Conservation (phyloP, 2,888 invertebrate genomes). For the Xanthostigma xanthostigma region DNA sequence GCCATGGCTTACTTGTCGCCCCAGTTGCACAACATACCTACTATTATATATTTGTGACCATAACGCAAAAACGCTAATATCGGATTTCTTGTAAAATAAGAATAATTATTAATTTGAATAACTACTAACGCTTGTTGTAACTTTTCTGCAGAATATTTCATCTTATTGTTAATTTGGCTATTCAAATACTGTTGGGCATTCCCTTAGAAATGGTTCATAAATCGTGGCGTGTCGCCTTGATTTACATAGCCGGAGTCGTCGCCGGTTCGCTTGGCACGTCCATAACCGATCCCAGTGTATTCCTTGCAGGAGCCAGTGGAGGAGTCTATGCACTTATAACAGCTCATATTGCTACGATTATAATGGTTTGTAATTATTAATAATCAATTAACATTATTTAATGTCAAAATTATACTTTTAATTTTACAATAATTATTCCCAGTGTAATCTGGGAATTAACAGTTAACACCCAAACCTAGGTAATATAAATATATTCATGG, state of each 20-base stretch:
- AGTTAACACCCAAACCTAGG: too few relatives aligned
- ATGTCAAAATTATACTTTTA: background rate
- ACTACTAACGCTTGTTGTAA: constrained; percentile 4
- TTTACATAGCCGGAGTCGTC: constrained; percentile 71
- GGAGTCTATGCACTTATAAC: constrained; percentile 90
- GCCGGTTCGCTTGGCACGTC: constrained; percentile 77
- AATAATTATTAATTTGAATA: background rate
- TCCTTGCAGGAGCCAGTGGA: constrained; percentile 84
- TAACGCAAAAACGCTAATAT: too few relatives aligned
- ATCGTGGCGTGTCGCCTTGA: constrained; percentile 79
- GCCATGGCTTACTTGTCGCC: too few relatives aligned
- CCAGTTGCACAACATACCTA: too few relatives aligned
- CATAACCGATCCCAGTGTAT: constrained; percentile 61
- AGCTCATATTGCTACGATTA: constrained; percentile 82
- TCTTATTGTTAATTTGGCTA: constrained; percentile 75
- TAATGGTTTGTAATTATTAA: constrained; percentile 45
- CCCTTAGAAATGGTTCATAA: constrained; percentile 94
- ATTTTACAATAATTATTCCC: background rate
- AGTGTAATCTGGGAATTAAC: too few relatives aligned
- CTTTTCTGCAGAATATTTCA: constrained; percentile 55
- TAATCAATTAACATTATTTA: background rate
- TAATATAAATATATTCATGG: too few relatives aligned
- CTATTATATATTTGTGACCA: too few relatives aligned
- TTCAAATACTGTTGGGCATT: constrained; percentile 84
- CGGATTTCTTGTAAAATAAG: too few relatives aligned